phyloP scores from a whole-genome alignment of 2,113 vertebrate species.

The Arenaria interpres region DNA sequence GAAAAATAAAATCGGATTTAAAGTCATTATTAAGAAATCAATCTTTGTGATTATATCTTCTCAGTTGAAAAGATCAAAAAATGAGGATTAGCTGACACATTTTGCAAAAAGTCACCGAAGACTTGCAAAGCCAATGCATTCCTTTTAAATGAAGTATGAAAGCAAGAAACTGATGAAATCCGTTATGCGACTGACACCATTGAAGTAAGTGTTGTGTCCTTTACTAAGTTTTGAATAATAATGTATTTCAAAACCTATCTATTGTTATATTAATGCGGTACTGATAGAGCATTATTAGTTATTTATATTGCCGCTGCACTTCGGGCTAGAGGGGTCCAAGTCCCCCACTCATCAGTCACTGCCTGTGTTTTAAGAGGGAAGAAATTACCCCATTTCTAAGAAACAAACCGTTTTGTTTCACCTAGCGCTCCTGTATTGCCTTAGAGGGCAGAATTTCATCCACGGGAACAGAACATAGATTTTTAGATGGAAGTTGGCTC shows the following conservation, averaged over 20 bases:
- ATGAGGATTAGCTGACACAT: rapidly evolving
- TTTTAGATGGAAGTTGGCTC: neutral
- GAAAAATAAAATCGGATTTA: neutral
- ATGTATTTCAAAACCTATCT: neutral
- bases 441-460: neutral
- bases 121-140: neutral
- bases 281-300: neutral
- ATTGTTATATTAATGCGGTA: neutral
- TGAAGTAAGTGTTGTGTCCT: rapidly evolving
- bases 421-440: rapidly evolving
- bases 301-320: neutral
- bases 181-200: rapidly evolving
- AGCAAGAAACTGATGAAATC: neutral
- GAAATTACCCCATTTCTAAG: neutral
- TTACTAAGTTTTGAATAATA: neutral
- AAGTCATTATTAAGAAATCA: neutral
- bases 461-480: rapidly evolving
- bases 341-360: rapidly evolving
- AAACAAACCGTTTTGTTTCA: neutral
- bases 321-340: rapidly evolving
- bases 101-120: neutral
- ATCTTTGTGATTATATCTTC: neutral
- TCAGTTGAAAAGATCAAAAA: neutral
- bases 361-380: rapidly evolving
- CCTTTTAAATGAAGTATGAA: neutral